phyloP scores from a whole-genome alignment of 2,797 vertebrate genomes.

The Distichodus sexfasciatus region DNA sequence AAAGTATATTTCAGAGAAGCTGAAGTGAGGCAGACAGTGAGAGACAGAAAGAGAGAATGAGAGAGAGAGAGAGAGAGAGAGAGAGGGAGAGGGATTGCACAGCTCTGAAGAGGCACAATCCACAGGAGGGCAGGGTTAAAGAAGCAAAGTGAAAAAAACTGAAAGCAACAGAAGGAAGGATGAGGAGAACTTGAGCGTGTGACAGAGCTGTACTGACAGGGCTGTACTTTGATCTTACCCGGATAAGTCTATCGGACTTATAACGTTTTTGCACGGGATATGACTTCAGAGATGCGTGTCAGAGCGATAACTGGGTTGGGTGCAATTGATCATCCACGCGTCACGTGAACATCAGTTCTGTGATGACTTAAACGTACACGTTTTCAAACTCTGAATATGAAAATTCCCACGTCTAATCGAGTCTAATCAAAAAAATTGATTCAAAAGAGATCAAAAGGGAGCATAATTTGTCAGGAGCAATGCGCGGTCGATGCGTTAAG shows the following conservation, averaged over 20 bases:
- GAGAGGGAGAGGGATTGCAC: neutral
- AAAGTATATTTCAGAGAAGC: neutral
- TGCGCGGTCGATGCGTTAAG: too few species aligned
- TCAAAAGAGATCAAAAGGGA: too few species aligned
- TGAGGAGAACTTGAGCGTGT: neutral
- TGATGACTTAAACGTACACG: too few species aligned
- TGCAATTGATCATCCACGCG: too few species aligned
- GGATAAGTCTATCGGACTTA: too few species aligned
- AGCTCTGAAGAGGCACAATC: neutral
- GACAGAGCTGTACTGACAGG: neutral
- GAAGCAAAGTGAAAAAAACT: neutral
- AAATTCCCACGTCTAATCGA: too few species aligned
- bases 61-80: neutral
- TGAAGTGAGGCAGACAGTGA: neutral
- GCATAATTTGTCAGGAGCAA: neutral
- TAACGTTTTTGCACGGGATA: neutral
- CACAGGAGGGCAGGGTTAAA: neutral
- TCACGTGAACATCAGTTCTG: too few species aligned
- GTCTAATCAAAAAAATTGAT: too few species aligned
- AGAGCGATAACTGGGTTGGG: neutral
- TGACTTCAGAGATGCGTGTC: neutral
- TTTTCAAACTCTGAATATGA: too few species aligned
- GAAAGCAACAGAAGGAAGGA: neutral
- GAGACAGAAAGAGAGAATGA: neutral
- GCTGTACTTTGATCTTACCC: neutral